phyloP scores from a whole-genome alignment of 2,797 vertebrate genomes.

The Nothura maculosa region DNA sequence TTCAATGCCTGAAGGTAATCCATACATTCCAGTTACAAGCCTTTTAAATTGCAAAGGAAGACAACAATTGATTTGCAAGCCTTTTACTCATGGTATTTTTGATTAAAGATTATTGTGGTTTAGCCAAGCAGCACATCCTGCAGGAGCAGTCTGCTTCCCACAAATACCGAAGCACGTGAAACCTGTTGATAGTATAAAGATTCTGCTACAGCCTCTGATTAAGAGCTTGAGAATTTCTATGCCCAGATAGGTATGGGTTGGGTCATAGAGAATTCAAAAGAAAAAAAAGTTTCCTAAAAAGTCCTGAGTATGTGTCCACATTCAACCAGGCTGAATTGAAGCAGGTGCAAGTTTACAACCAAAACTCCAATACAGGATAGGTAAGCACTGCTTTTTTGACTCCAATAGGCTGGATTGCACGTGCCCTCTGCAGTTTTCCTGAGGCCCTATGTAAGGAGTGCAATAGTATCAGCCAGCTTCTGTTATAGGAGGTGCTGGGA shows the following conservation, averaged over 20 bases:
- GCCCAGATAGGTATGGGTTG: neutral
- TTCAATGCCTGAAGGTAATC: neutral
- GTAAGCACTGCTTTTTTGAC: slow-evolving; percentile 20
- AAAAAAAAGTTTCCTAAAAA: slow-evolving; percentile 41
- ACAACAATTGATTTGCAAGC: neutral
- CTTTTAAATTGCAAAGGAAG: slow-evolving; percentile 1
- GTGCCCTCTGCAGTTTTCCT: neutral
- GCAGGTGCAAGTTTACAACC: slow-evolving; percentile 3
- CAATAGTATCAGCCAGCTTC: neutral
- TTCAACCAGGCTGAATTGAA: neutral
- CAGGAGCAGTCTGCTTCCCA: neutral
- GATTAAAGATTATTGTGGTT: neutral
- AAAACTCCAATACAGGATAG: neutral
- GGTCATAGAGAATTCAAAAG: slow-evolving; percentile 35
- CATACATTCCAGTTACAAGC: neutral
- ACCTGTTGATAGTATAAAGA: neutral
- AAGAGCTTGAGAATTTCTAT: neutral
- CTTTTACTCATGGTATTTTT: neutral
- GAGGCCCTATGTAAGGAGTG: neutral
- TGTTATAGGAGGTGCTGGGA: neutral
- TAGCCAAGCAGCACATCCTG: neutral
- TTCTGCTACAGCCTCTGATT: neutral
- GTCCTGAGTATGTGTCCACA: neutral
- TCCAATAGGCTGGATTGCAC: neutral
- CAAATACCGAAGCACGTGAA: neutral